Evolutionary conservation across 2,113 vertebrate species (phyloP), one percentile per base, ranked within the genome.

Genomic region (Rhabdornis inornatus): DNA sequence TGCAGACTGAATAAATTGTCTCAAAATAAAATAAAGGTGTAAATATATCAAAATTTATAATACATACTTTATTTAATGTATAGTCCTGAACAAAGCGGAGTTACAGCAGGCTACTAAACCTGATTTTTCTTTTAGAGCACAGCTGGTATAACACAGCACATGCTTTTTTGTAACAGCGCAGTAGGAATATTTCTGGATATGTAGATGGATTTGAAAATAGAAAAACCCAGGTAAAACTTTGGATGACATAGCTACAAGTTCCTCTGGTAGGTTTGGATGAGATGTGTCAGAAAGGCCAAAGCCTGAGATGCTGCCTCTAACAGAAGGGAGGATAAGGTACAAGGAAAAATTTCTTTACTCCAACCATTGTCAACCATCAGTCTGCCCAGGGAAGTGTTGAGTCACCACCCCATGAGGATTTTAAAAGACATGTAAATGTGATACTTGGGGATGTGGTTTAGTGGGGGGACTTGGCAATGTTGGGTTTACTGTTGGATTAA

Each of bases 21-120:
- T 94, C 44, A 87, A 92, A 94, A 85, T 86, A 81, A 94, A 97
- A 89, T 27, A 94, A 89, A 94, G 55, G 47, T 71, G 39, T 59
- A 92, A 95, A 71, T 70, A 35, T 66, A 91, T 65, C 52, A 69
- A 77, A 95, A 95, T 50, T 83, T 90, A 50, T 80, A 87, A 93
- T 71, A 68, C 16, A 27, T 55, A 77, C 37, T 82, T 89, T 74
- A 87, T 89, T 95, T 95, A 92, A 85, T 68, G 59, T 83, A 65
- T 56, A 57, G 66, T 59, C 70, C 61, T 87, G 76, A 94, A 92
- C 37, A 92, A 89, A 85, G 47, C 52, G 70, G 68, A 90, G 47
- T 60, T 83, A 80, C 2, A 84, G 55, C 45, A 87, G 37, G 63
- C 55, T 74, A 55, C 60, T 88, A 87, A 82, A 89, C 12, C 37